Evolutionary conservation across 2,797 vertebrate species (phyloP).

Genomic region (Onychomys arenicola): DNA sequence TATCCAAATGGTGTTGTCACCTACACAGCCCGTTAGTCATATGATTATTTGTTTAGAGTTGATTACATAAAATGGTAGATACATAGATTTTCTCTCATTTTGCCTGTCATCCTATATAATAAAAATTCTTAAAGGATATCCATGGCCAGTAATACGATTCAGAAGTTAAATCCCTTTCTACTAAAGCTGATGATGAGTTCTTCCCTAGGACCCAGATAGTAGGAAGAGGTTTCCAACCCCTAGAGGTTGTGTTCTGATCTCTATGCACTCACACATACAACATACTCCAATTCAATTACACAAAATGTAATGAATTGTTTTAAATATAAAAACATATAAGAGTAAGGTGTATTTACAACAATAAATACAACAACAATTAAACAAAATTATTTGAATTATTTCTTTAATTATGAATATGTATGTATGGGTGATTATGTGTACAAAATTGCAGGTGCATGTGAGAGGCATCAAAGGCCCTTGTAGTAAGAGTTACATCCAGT

Average conservation of each 20-base stretch:
- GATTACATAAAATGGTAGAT: background rate
- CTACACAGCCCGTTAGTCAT: background rate
- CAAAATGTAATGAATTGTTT: background rate
- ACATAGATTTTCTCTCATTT: background rate
- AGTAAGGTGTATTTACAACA: background rate
- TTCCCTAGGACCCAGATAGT: background rate
- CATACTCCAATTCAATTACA: background rate
- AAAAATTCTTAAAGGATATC: background rate
- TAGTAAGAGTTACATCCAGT: too few species aligned
- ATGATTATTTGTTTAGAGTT: background rate
- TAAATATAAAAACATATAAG: background rate
- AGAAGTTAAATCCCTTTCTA: background rate
- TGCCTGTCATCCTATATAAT: background rate
- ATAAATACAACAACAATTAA: too few species aligned
- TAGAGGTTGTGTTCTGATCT: background rate
- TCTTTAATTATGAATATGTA: background rate
- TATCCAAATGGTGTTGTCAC: background rate
- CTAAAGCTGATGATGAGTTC: background rate
- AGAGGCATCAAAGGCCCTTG: too few species aligned
- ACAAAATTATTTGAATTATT: background rate
- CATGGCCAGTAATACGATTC: background rate
- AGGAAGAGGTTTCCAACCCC: background rate
- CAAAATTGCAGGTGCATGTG: too few species aligned
- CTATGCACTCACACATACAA: background rate
- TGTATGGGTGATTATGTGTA: too few species aligned